A percentile compares a stretch with the other conserved stretches of the same genome.
phyloP scores from a whole-genome alignment of 2,113 vertebrate genomes.

The Pardalotus punctatus region DNA sequence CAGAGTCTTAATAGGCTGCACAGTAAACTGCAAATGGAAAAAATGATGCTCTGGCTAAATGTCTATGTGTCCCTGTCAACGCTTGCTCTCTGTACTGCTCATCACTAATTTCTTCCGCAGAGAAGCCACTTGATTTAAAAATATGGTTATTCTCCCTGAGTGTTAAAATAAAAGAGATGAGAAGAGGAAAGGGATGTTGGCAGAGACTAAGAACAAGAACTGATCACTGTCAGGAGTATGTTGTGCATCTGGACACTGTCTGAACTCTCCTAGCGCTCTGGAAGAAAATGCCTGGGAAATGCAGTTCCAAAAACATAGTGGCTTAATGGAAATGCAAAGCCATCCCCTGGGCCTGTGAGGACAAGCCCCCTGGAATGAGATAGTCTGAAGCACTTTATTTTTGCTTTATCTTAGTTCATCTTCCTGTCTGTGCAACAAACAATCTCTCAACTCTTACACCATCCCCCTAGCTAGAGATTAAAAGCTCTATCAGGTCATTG shows the following conservation, averaged over 20 bases:
- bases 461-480: not conserved
- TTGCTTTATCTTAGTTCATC: not conserved
- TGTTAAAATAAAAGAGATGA: not conserved
- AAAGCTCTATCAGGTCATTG: not conserved
- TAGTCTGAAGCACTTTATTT: not conserved
- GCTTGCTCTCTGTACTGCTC: not conserved
- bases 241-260: not conserved
- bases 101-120: not conserved
- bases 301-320: not conserved
- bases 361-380: not conserved
- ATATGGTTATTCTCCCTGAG: not conserved
- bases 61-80: not conserved
- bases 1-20: not conserved
- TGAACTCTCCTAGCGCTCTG: not conserved
- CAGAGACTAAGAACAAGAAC: not conserved
- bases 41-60: not conserved
- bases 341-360: not conserved
- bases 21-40: not conserved
- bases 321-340: conserved; percentile 12
- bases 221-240: not conserved
- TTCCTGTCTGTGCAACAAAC: not conserved
- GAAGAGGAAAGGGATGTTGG: not conserved
- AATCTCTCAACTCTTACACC: not conserved
- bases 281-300: not conserved
- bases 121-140: not conserved